Evolutionary conservation across 1,140 invertebrate genomes (phyloP), one percentile per base, ranked within the genome.

Genomic region (Zeugodacus cucurbitae): DNA sequence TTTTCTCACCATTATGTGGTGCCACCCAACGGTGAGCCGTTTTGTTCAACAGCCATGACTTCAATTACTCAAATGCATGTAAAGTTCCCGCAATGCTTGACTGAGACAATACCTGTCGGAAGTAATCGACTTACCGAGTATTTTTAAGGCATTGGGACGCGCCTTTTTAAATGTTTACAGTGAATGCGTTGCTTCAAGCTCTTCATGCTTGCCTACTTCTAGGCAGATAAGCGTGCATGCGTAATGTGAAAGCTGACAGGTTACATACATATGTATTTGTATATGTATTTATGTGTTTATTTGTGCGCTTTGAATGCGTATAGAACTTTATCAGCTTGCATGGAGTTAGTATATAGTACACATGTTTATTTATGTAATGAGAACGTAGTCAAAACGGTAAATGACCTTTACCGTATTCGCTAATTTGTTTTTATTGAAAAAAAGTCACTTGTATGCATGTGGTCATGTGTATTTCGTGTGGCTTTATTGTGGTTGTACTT

Each of bases 371-470:
- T 87, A 87, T 87, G 87, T 29, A 87, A 59, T 70, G 57, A 29
- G 87, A 70, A 70, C 87, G 62, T 26, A 48, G 37, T 54, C 26
- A 87, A 87, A 87, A 44, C 87, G 87, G 87, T 87, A 67, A 87
- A 87, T 44, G 41, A 67, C 87, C 87, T 87, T 87, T 59, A 87
- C 54, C 85, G 57, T 86, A 86, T 48, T 48, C 44, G 34, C 67
- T 74, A 37, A 62, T 32, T 74, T 64, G 26, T 7, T 22, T 37
- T 32, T 34, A 67, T 54, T 2, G 11, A 22, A 74, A 41, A 7
- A 41, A n/a, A 26, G 14, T n/a, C 41, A 26, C 34, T 3, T 26
- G 10, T 62, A 14, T 29, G 22, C 7, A 70, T 44, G 34, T 74
- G 20, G 7, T 34, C 48, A n/a, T 44, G 7, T 48, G 44, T 82